Evolutionary conservation across 2,797 vertebrate genomes (phyloP).

Genomic region (Anabas testudineus): DNA sequence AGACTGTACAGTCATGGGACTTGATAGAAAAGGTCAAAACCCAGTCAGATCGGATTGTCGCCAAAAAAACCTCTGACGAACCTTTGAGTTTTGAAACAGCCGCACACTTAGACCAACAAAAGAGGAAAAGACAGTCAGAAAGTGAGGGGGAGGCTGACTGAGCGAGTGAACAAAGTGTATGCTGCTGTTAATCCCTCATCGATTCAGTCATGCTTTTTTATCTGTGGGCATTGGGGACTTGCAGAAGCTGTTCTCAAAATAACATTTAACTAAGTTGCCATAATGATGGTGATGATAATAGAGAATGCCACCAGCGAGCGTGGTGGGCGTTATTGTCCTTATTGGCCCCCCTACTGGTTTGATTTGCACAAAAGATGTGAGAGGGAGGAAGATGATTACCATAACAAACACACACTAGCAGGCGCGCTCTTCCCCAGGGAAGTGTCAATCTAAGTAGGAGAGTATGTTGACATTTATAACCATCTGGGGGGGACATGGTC

Average conservation of each 20-base stretch:
- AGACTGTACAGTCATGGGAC: background rate
- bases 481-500: constrained; percentile 74
- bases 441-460: constrained; percentile 82
- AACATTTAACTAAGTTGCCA: constrained; percentile 62
- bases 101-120: constrained; percentile 21
- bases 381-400: constrained; percentile 76
- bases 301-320: constrained; percentile 62
- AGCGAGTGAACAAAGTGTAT: constrained; percentile 30
- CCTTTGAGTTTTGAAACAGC: constrained; percentile 27
- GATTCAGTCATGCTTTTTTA: constrained; percentile 45
- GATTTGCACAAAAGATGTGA: constrained; percentile 79
- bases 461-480: constrained; percentile 83
- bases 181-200: constrained; percentile 52
- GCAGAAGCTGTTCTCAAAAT: constrained; percentile 41
- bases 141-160: constrained; percentile 41
- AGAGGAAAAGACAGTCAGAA: constrained; percentile 15
- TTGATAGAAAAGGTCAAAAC: constrained; percentile 28
- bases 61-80: constrained; percentile 14
- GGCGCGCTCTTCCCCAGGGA: constrained; percentile 74
- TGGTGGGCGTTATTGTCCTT: constrained; percentile 67
- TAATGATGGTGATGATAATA: constrained; percentile 68
- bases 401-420: constrained; percentile 78
- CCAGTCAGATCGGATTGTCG: background rate
- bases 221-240: constrained; percentile 27
- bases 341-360: constrained; percentile 44